Base-by-base conservation (phyloP, 2,113 vertebrate species). In the Haemorhous mexicanus region DNA sequence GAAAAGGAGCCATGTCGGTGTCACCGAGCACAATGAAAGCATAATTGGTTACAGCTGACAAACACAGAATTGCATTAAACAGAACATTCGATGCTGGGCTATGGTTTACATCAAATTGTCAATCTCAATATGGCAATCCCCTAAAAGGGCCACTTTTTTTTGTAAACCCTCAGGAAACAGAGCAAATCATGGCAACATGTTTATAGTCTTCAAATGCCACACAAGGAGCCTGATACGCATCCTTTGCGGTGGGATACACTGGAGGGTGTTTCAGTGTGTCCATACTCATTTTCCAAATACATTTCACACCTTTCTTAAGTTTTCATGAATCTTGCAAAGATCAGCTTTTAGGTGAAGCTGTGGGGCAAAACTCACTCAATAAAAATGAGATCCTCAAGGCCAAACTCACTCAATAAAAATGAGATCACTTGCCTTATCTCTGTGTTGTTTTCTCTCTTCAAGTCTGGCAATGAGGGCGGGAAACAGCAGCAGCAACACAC, bases 31-130 rank as follows among this genome's bases (percentile, higher is more conserved):
- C 96, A 97, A 97, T 96, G 93, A 78, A 94, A 95, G 28, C 3
- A 0, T 98, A 98, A 98, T 97, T 97, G 94, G 91, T 95, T 97
- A 92, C 97, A 98, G 98, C 96, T 97, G 97, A 96, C 97, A 91
- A 94, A 89, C 68, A 92, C 82, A 89, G 74, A 55, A 89, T 91
- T 93, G 87, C 91, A 92, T 93, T 97, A 97, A 95, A 95, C 96
- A 95, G 97, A 96, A 92, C 93, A 62, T 72, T 64, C 94, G 79
- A 94, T 95, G 95, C 96, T 92, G 90, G 58, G 96, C 96, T 67
- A 44, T 98, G 98, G 97, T 98, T 98, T 98, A 98, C 97, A 98
- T 98, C 98, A 98, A 98, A 98, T 97, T 98, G 98, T 98, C 98
- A 98, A 96, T 97, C 97, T 97, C 97, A 96, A 97, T 97, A 97